Percentiles rank a stretch among this genome's conserved stretches.
These are phyloP conservation scores for Asarcornis scutulata DNA, from an alignment of 2,113 vertebrate genomes.

Conservation along the genomic window DNA sequence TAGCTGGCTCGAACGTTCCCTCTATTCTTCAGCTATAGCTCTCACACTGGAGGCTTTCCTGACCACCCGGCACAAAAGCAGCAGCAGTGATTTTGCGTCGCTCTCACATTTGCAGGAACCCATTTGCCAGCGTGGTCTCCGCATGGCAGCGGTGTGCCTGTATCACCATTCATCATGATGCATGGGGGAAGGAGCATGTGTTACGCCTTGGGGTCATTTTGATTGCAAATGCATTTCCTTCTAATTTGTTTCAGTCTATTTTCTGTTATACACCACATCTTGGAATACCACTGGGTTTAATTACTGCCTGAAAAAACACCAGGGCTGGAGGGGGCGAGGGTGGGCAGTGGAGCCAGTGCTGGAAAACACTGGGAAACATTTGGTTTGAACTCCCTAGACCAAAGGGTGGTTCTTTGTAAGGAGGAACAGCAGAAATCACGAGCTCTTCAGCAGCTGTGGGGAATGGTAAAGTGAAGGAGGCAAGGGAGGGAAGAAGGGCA, in stretches of 20 bases:
- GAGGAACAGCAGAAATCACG: not conserved
- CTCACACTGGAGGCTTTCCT: not conserved
- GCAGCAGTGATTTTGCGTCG: not conserved
- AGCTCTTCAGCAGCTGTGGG: not conserved
- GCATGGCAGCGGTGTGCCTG: not conserved
- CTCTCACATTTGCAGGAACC: not conserved
- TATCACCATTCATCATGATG: not conserved
- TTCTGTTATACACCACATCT: not conserved
- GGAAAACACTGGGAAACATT: not conserved
- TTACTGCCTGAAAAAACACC: not conserved
- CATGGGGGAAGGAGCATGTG: not conserved
- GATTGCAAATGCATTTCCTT: not conserved
- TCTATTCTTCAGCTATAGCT: not conserved
- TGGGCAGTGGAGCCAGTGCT: not conserved
- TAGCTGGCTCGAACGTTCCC: not conserved
- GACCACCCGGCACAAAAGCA: not conserved
- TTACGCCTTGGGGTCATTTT: not conserved
- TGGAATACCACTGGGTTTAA: not conserved
- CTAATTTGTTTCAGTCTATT: not conserved
- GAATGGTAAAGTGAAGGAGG: not conserved
- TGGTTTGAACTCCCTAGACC: not conserved
- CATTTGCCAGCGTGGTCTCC: not conserved
- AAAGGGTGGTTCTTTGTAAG: not conserved
- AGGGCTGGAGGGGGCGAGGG: not conserved
- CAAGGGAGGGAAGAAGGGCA: too few relatives aligned